Conservation (phyloP, 1,140 invertebrate species). For the Phthorimaea operculella region DNA sequence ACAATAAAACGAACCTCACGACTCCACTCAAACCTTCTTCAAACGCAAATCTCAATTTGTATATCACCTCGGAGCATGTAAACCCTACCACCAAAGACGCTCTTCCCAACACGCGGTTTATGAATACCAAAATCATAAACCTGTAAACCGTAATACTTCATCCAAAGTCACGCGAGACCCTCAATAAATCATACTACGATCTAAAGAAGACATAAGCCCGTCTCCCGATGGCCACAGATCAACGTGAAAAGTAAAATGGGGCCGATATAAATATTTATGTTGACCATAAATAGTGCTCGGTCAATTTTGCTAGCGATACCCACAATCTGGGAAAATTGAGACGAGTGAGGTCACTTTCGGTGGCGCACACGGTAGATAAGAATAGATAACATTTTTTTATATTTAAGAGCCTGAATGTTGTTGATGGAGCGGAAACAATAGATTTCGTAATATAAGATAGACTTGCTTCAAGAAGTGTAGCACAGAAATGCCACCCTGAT, state of each 20-base stretch:
- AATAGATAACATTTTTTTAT: background rate
- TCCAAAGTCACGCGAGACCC: background rate
- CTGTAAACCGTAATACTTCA: background rate
- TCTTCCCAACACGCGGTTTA: background rate
- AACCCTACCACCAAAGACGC: background rate
- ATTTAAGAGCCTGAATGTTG: no score
- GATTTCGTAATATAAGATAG: no score
- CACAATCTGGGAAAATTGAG: constrained; percentile 35
- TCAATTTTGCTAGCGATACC: constrained; percentile 27
- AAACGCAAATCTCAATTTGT: no score
- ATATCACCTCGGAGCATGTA: background rate
- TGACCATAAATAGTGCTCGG: constrained; percentile 30
- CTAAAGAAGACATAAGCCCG: constrained; percentile 4
- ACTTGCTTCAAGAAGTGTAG: no score
- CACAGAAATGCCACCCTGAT: no score
- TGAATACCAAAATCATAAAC: background rate
- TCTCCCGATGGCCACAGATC: background rate
- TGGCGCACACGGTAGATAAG: background rate
- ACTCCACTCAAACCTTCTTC: no score
- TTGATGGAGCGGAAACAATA: no score
- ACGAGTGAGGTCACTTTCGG: constrained; percentile 16
- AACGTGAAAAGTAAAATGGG: constrained; percentile 34
- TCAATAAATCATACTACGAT: background rate
- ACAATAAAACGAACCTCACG: no score
- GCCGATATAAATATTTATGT: constrained; percentile 42